Conservation (phyloP, 23 tunicate species). For the Aplidium turbinatum region DNA sequence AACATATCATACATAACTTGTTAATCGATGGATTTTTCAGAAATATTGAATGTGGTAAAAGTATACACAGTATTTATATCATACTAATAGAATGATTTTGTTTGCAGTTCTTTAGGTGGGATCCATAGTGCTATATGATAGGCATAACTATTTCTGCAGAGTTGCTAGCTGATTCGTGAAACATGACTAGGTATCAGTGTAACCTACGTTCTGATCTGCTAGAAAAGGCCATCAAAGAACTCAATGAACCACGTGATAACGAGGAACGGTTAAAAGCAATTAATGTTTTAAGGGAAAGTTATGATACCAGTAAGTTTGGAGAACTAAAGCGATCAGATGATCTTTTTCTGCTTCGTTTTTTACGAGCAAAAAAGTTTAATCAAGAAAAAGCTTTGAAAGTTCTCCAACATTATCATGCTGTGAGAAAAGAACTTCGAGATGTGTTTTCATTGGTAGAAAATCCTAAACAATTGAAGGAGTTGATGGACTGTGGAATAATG, state of each 20-base stretch:
- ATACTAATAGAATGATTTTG: too few species aligned
- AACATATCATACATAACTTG: too few species aligned
- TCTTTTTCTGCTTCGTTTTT: conserved; percentile 46
- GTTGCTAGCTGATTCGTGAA: too few species aligned
- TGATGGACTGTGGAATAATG: conserved; percentile 39
- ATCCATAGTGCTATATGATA: too few species aligned
- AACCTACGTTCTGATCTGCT: conserved; percentile 39
- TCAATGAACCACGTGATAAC: conserved; percentile 70
- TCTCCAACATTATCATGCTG: conserved; percentile 53
- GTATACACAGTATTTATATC: too few species aligned
- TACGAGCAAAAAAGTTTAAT: conserved; percentile 56
- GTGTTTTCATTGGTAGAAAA: conserved; percentile 40
- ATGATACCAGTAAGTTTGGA: conserved; percentile 23
- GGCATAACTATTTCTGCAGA: too few species aligned
- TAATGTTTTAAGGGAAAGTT: conserved; percentile 38
- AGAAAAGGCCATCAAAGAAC: conserved; percentile 60
- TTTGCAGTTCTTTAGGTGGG: too few species aligned
- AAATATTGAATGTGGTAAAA: too few species aligned
- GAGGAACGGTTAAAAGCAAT: conserved; percentile 55
- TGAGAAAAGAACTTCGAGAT: conserved; percentile 41
- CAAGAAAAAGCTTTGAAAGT: conserved; percentile 58
- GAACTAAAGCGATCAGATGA: conserved; percentile 35
- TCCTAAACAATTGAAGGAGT: conserved; percentile 47
- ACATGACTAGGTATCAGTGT: conserved; percentile 44
- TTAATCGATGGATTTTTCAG: too few species aligned